Percentiles rank a stretch among this genome's conserved stretches.
Conservation (phyloP, 2,113 vertebrate genomes). For the Phaethon lepturus region DNA sequence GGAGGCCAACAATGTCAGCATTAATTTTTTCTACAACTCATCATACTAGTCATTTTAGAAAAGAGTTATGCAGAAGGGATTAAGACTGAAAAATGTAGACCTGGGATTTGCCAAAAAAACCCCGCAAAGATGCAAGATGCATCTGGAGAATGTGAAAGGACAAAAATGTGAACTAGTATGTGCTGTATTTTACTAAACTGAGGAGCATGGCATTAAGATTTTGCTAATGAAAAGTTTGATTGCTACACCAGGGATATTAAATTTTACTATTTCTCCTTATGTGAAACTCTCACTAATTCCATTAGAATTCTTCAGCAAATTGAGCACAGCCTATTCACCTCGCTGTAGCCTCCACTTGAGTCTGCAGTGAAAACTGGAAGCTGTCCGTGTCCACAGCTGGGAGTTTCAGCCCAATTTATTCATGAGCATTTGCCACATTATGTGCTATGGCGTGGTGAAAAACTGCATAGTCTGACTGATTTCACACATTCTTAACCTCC, state of each 20-base stretch:
- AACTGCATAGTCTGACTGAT: neutral
- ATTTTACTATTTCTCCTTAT: neutral
- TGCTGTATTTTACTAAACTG: neutral
- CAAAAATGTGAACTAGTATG: neutral
- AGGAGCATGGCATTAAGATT: neutral
- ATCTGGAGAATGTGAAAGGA: neutral
- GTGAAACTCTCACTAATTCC: neutral
- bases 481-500: slow-evolving; percentile 8
- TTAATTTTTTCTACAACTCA: neutral
- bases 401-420: slow-evolving; percentile 13
- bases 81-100: neutral
- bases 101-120: neutral
- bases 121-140: neutral
- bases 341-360: neutral
- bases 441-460: neutral
- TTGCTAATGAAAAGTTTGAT: neutral
- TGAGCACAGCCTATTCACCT: neutral
- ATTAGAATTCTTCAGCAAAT: neutral
- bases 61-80: neutral
- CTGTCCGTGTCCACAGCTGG: neutral
- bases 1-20: neutral
- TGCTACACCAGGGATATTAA: neutral
- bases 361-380: neutral
- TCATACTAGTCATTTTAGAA: neutral
- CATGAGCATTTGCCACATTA: neutral